Evolutionary conservation across 2,888 invertebrate species (phyloP).

Genomic region (Amphipyra tragopoginis): DNA sequence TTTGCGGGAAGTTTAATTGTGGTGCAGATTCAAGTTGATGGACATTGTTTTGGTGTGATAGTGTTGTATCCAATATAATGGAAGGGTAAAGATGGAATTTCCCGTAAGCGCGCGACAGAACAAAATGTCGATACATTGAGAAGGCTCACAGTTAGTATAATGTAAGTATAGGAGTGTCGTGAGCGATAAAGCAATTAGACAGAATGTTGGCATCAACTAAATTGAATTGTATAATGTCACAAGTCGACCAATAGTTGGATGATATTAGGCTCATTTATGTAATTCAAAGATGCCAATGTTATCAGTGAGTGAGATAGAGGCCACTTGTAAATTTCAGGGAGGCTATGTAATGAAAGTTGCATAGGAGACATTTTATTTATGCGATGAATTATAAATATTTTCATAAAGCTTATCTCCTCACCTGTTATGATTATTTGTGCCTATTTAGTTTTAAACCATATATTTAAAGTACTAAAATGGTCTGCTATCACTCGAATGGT

Average conservation of each 20-base stretch:
- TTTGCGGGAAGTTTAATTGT: slow-evolving; percentile 79
- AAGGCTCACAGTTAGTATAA: slow-evolving; percentile 74
- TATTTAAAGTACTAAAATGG: slow-evolving; percentile 74
- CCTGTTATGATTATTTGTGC: slow-evolving; percentile 80
- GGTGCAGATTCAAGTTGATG: slow-evolving; percentile 76
- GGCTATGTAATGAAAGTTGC: slow-evolving; percentile 75
- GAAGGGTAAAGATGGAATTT: slow-evolving; percentile 84
- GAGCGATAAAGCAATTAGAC: slow-evolving; percentile 68
- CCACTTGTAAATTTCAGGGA: slow-evolving; percentile 76
- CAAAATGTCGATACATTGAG: slow-evolving; percentile 74
- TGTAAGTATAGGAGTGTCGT: slow-evolving; percentile 77
- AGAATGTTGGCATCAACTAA: slow-evolving; percentile 72
- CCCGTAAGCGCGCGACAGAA: slow-evolving; percentile 78
- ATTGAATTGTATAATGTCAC: slow-evolving; percentile 74
- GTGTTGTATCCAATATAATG: slow-evolving; percentile 89
- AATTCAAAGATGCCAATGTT: slow-evolving; percentile 72
- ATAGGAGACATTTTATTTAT: slow-evolving; percentile 82
- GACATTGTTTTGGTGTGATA: slow-evolving; percentile 88
- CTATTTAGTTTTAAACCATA: slow-evolving; percentile 79
- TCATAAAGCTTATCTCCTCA: slow-evolving; percentile 80
- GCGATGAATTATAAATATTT: slow-evolving; percentile 79
- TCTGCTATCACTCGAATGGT: slow-evolving; percentile 75
- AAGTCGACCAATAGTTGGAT: slow-evolving; percentile 69
- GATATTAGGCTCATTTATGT: slow-evolving; percentile 78
- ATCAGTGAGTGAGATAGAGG: slow-evolving; percentile 65